Percentiles rank a stretch among this genome's conserved stretches.
Evolutionary conservation across 2,888 invertebrate genomes (phyloP).

Genomic region (Lasioglossum villosulum): DNA sequence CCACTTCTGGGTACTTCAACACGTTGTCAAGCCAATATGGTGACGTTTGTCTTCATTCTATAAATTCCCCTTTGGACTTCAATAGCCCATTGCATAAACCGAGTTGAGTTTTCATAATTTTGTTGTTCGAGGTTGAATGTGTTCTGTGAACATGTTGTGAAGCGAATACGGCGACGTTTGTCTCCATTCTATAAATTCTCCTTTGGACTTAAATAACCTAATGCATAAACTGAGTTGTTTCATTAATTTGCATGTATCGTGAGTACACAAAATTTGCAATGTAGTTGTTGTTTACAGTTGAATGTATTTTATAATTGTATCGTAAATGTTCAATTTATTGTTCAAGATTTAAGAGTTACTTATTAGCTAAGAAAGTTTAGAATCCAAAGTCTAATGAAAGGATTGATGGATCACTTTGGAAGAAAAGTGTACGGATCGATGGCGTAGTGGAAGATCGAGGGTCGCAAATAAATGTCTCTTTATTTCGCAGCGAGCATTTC

Average conservation of each 20-base stretch:
- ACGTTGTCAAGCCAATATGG: background rate
- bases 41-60: background rate
- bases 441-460: slow-evolving; percentile 23
- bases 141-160: background rate
- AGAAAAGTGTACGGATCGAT: background rate
- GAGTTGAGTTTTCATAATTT: too few species aligned
- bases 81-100: too few species aligned
- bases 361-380: background rate
- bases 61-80: background rate
- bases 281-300: too few species aligned
- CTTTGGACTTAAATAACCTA: background rate
- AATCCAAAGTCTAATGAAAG: background rate
- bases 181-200: background rate
- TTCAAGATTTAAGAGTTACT: background rate
- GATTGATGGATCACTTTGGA: background rate
- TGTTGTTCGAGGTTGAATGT: background rate
- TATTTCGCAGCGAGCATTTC: slow-evolving; percentile 69
- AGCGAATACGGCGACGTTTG: background rate
- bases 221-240: too few species aligned
- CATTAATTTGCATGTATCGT: too few species aligned
- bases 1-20: background rate
- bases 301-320: background rate
- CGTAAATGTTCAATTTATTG: too few species aligned
- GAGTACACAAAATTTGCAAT: too few species aligned
- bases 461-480: slow-evolving; percentile 79